These are phyloP conservation scores for Papilio glaucus DNA, from an alignment of 1,140 invertebrate genomes.

Conservation along the genomic window DNA sequence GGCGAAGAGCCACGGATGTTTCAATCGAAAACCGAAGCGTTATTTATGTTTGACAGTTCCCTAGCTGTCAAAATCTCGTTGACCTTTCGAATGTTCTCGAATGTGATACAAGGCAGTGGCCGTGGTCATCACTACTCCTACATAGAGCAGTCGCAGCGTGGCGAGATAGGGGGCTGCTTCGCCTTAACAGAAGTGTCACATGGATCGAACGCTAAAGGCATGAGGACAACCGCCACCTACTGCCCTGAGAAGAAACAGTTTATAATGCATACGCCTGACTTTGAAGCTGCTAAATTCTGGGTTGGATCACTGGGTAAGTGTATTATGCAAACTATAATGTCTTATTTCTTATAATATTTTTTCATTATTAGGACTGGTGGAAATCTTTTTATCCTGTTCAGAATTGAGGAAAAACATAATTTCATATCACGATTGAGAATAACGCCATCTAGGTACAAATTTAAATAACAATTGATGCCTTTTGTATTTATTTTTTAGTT, in stretches of 20 bases:
- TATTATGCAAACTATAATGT: neutral
- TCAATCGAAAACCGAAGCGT: constrained; percentile 80
- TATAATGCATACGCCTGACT: constrained; percentile 91
- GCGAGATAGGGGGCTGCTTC: constrained; percentile 89
- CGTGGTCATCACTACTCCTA: constrained; percentile 85
- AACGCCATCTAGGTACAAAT: too few relatives aligned
- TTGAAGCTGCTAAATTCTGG: constrained; percentile 95
- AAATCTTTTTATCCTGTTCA: too few relatives aligned
- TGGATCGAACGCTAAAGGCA: constrained; percentile 92
- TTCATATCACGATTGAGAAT: too few relatives aligned
- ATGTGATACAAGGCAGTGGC: constrained; percentile 82
- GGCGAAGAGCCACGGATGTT: constrained; percentile 72
- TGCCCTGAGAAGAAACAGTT: constrained; percentile 90
- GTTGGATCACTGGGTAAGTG: constrained; percentile 85
- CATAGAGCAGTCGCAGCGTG: constrained; percentile 84
- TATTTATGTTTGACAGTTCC: constrained; percentile 89
- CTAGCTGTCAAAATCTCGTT: constrained; percentile 86
- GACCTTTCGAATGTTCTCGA: constrained; percentile 84
- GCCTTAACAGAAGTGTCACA: constrained; percentile 94
- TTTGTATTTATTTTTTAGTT: too few relatives aligned
- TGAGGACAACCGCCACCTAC: constrained; percentile 93
- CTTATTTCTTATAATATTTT: too few relatives aligned
- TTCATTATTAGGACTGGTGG: too few relatives aligned
- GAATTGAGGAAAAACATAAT: too few relatives aligned
- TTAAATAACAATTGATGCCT: too few relatives aligned